Base-by-base conservation (phyloP, 2,888 invertebrate species). In the Philopedon plagiatum region DNA sequence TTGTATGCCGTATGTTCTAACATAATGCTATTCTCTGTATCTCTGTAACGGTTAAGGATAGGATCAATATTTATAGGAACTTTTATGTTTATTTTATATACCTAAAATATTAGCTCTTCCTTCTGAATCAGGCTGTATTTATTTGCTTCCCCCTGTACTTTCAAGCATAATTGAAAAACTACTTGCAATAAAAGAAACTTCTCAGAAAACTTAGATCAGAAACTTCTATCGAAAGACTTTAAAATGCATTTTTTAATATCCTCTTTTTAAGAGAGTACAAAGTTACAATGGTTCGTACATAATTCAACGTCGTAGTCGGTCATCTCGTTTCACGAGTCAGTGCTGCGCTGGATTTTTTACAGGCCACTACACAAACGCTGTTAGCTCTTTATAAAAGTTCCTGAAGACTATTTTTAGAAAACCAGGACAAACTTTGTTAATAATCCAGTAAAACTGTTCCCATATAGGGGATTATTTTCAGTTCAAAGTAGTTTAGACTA, bases 331-430 rank as follows among this genome's bases (percentile, higher is more conserved):
- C 67, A 54, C 67, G 61, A 68, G 21, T 39, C 37, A 61, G 49
- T 41, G 61, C 66, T 34, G 51, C 49, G 21, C 34, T 37, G 49
- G 51, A 67, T 68, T 68, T 37, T 68, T 68, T 41, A 60, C 67
- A 51, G 67, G 67, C 54, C 61, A 68, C 58, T 46, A 61, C 60
- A 68, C 61, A 58, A 60, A 41, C 67, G 51, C 26, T 39, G 61
- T 29, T 68, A 54, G 51, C 29, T 61, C 67, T 68, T 68, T 68
- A 51, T 61, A 39, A 39, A 56, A 61, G 49, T 68, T 51, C 37
- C 51, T 29, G 54, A 51, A 68, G 46, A 68, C 67, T 68, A 61
- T 68, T 68, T 68, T 68, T 68, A 61, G 54, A 60, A 13, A 51
- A 37, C 19, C 54, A 13, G 61, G 21, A 34, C 41, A 37, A 46